Conservation (phyloP, 2,888 invertebrate species). For the Helleia helle region DNA sequence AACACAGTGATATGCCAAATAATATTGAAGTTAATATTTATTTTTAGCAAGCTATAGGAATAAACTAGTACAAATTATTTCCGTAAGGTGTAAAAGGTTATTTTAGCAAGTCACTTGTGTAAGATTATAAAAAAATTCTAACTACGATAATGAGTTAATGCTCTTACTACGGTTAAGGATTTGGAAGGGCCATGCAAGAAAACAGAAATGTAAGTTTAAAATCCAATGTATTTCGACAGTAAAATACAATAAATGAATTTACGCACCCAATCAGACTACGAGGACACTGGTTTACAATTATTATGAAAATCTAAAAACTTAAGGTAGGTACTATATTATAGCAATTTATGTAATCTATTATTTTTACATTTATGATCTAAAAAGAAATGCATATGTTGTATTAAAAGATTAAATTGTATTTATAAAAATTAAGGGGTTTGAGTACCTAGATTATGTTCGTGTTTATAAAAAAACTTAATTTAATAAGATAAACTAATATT, state of each 20-base stretch:
- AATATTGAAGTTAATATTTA: no score
- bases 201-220: constrained; percentile 57
- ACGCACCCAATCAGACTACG: constrained; percentile 44
- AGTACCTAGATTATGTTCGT: background rate
- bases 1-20: no score
- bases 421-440: background rate
- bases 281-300: constrained; percentile 17
- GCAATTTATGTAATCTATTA: no score
- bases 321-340: no score
- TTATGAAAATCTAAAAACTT: background rate
- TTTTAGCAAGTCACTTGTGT: background rate
- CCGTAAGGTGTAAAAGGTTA: background rate
- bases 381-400: no score
- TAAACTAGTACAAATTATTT: background rate
- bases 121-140: constrained; percentile 7
- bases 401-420: background rate
- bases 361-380: no score
- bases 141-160: constrained; percentile 13
- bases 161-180: constrained; percentile 46
- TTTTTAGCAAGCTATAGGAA: no score
- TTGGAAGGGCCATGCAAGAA: constrained; percentile 65
- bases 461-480: background rate
- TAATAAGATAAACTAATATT: background rate
- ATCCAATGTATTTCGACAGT: constrained; percentile 61
- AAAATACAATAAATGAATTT: constrained; percentile 57